Conservation (phyloP, 37 sponge, comb jelly and placozoan genomes). For the Diacarnus erythraeanus region DNA sequence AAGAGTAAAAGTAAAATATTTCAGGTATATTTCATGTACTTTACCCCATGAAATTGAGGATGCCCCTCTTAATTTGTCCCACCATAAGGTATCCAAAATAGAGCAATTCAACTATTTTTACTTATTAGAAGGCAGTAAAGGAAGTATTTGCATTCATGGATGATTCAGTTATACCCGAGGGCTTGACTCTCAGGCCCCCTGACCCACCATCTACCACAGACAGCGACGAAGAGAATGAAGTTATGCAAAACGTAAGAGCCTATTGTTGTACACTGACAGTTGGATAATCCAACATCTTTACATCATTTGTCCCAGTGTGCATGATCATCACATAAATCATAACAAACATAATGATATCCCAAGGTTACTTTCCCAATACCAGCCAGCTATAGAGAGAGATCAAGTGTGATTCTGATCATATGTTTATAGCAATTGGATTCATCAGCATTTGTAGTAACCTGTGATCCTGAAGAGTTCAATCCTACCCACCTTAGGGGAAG, state of each 20-base stretch:
- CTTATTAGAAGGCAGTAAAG: slow-evolving; percentile 44
- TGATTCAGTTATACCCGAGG: slow-evolving; percentile 38
- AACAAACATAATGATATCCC: too few relatives aligned
- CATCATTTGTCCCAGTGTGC: too few relatives aligned
- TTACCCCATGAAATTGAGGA: too few relatives aligned
- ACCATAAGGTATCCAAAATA: too few relatives aligned
- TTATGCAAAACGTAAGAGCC: too few relatives aligned
- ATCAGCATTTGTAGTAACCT: neutral
- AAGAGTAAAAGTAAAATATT: slow-evolving; percentile 63
- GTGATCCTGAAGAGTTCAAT: neutral
- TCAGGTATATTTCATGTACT: too few relatives aligned
- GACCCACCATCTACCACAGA: neutral
- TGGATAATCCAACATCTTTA: too few relatives aligned
- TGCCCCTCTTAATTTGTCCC: too few relatives aligned
- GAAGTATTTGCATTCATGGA: slow-evolving; percentile 42
- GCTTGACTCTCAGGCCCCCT: slow-evolving; percentile 25
- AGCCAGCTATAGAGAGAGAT: too few relatives aligned
- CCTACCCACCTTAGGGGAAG: neutral
- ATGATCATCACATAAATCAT: too few relatives aligned
- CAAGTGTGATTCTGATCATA: neutral
- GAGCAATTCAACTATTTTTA: neutral
- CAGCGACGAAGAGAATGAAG: slow-evolving; percentile 25
- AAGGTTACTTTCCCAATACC: too few relatives aligned
- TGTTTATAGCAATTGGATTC: neutral
- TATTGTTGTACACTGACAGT: too few relatives aligned